A percentile compares a stretch with the other conserved stretches of the same genome.
Evolutionary conservation across 1,140 invertebrate genomes (phyloP).

Genomic region (Trachymyrmex septentrionalis): DNA sequence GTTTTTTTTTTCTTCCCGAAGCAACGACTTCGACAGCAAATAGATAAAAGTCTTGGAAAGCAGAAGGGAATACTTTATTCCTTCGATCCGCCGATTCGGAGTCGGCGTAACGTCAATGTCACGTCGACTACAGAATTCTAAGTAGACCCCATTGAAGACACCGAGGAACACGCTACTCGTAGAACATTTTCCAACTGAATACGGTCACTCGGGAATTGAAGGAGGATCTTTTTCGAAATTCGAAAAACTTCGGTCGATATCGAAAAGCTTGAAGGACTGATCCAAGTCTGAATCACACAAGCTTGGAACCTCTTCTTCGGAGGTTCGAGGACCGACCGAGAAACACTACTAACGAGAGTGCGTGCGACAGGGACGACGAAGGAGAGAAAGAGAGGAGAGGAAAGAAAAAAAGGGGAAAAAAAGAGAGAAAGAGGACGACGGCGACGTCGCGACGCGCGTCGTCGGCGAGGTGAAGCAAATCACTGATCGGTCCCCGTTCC

Average conservation of each 20-base stretch:
- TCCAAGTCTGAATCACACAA: background rate
- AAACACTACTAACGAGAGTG: background rate
- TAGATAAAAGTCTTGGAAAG: background rate
- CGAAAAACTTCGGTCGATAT: background rate
- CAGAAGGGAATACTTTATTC: background rate
- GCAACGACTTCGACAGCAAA: background rate
- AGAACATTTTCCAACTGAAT: background rate
- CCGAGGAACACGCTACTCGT: background rate
- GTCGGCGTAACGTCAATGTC: background rate
- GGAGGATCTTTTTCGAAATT: background rate
- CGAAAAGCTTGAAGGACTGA: background rate
- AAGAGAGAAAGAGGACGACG: conserved; percentile 27
- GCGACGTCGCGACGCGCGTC: conserved; percentile 67
- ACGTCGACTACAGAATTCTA: background rate
- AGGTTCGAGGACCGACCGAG: background rate
- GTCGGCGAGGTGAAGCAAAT: conserved; percentile 68
- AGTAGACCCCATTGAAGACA: background rate
- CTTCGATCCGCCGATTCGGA: background rate
- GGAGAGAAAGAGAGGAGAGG: background rate
- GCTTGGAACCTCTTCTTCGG: background rate
- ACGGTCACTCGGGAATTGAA: background rate
- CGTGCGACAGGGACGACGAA: conserved; percentile 2
- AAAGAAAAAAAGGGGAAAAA: conserved; percentile 4
- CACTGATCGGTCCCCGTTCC: conserved; percentile 68
- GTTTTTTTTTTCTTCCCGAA: too few relatives aligned